phyloP scores from a whole-genome alignment of 2,888 invertebrate genomes.

The Drosophila pegasa region DNA sequence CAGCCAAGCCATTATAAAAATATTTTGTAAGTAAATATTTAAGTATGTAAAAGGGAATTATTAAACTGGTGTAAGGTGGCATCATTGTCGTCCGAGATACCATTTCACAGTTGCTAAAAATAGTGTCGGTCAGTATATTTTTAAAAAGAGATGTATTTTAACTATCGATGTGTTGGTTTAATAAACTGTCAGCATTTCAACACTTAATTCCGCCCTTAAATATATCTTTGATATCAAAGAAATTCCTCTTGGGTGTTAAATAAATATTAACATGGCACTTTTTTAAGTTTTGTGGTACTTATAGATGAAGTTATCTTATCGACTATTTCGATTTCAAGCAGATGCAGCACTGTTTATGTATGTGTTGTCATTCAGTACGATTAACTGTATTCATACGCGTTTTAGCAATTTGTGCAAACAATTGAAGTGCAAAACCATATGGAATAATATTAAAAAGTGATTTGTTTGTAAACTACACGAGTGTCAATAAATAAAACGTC shows the following conservation, averaged over 20 bases:
- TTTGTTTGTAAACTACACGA: not conserved
- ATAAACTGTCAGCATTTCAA: no score
- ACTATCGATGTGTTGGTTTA: not conserved
- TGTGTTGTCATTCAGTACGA: constrained; percentile 58
- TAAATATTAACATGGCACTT: not conserved
- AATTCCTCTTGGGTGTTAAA: not conserved
- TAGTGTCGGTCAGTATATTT: not conserved
- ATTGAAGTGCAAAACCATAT: constrained; percentile 20
- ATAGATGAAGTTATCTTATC: constrained; percentile 8
- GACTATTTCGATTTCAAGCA: constrained; percentile 2
- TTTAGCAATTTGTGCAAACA: constrained; percentile 52
- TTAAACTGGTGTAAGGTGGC: constrained; percentile 6
- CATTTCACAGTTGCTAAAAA: constrained; percentile 2
- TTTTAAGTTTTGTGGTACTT: not conserved
- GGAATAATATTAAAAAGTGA: constrained; percentile 8
- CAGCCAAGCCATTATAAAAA: not conserved
- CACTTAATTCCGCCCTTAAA: not conserved
- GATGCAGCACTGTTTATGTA: constrained; percentile 31
- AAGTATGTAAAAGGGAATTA: not conserved
- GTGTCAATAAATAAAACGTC: constrained; percentile 5
- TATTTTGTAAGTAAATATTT: not conserved
- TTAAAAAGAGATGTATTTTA: not conserved
- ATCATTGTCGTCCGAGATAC: not conserved
- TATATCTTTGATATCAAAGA: not conserved
- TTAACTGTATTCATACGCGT: constrained; percentile 38